Evolutionary conservation across 2,888 invertebrate species (phyloP).

Genomic region (Protodeltote pygarga): DNA sequence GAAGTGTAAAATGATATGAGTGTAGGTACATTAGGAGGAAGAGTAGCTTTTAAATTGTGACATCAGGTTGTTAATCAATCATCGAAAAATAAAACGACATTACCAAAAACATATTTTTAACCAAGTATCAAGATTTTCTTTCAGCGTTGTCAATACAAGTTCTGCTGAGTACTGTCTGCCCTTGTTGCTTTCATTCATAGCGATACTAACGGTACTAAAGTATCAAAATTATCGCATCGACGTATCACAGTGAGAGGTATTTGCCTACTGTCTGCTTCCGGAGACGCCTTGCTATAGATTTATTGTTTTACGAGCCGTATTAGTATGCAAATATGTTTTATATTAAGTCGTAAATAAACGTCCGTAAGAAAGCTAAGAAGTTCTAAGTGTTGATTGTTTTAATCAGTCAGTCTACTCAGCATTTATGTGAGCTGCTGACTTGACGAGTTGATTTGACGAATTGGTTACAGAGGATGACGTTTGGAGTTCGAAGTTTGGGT

Average conservation of each 20-base stretch:
- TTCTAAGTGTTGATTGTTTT: too few species aligned
- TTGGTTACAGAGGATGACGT: too few species aligned
- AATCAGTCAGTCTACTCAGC: too few species aligned
- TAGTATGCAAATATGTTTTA: conserved; percentile 25
- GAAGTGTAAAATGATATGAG: too few species aligned
- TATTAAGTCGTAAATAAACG: conserved; percentile 4
- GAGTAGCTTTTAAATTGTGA: too few species aligned
- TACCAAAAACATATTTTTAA: too few species aligned
- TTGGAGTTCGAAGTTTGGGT: neutral
- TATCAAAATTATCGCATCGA: conserved; percentile 52
- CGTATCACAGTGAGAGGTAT: conserved; percentile 28
- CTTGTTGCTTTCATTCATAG: conserved; percentile 23
- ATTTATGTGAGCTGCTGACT: too few species aligned
- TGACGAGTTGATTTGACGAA: too few species aligned
- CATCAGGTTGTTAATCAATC: too few species aligned
- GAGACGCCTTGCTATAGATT: conserved; percentile 58
- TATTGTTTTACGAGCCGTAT: conserved; percentile 60
- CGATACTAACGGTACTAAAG: conserved; percentile 39
- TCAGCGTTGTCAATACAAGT: conserved; percentile 12
- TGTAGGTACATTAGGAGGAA: too few species aligned
- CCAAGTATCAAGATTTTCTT: conserved; percentile 21
- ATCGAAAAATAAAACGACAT: too few species aligned
- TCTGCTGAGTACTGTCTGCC: conserved; percentile 7
- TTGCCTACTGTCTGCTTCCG: conserved; percentile 53
- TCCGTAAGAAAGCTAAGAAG: neutral